Conservation (phyloP, 1,140 invertebrate genomes). For the Drosophila tani region DNA sequence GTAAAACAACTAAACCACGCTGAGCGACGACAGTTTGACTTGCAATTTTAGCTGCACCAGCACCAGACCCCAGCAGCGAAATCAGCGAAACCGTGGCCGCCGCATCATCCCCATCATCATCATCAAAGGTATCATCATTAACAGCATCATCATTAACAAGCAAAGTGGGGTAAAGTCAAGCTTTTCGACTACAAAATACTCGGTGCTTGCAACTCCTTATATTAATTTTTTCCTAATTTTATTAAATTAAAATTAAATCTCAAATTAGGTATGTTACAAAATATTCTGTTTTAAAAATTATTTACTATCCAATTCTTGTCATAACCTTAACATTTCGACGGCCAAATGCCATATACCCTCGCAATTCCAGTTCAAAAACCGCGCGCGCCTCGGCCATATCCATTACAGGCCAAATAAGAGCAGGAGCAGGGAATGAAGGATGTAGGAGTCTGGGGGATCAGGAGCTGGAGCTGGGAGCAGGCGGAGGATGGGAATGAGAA, state of each 20-base stretch:
- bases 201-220: neutral
- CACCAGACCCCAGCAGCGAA: slow-evolving; percentile 42
- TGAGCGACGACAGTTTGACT: slow-evolving; percentile 79
- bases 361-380: slow-evolving; percentile 41
- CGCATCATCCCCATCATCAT: slow-evolving; percentile 52
- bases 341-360: slow-evolving; percentile 22
- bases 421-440: slow-evolving; percentile 22
- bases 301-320: neutral
- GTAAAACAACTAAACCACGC: slow-evolving; percentile 77
- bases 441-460: slow-evolving; percentile 7
- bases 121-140: slow-evolving; percentile 54
- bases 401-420: slow-evolving; percentile 48
- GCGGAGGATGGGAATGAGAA: slow-evolving; percentile 9
- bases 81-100: slow-evolving; percentile 45
- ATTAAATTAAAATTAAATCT: neutral
- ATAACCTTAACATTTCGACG: slow-evolving; percentile 4
- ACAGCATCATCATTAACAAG: slow-evolving; percentile 27
- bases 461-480: slow-evolving; percentile 8
- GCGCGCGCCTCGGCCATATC: slow-evolving; percentile 52
- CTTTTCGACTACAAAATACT: slow-evolving; percentile 16
- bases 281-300: neutral
- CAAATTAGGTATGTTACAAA: neutral
- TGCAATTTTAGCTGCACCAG: slow-evolving; percentile 70
- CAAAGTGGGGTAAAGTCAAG: neutral
- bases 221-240: neutral